phyloP scores from a whole-genome alignment of 2,797 vertebrate species.

The Leptodactylus fallax region DNA sequence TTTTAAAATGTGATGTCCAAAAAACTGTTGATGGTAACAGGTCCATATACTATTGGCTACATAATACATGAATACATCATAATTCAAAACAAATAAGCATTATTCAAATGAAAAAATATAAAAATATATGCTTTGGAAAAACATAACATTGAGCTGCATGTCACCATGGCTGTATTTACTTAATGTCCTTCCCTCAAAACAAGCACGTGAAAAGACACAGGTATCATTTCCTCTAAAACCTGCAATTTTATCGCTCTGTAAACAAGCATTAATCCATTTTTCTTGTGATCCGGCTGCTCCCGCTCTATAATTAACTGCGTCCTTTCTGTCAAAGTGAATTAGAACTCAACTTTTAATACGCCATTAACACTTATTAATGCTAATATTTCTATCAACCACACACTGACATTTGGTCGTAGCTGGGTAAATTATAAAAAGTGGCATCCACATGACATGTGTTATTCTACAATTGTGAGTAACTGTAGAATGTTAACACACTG shows the following conservation, averaged over 20 bases:
- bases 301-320: neutral
- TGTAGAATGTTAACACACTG: neutral
- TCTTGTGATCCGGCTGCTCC: neutral
- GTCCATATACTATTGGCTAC: no score
- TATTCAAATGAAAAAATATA: neutral
- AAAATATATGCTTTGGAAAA: no score
- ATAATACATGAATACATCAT: no score
- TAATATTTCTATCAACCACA: neutral
- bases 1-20: neutral
- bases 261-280: neutral
- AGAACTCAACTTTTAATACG: neutral
- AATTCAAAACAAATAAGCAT: no score
- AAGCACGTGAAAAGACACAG: neutral
- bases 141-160: no score
- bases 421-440: neutral
- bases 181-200: neutral
- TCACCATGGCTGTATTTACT: no score
- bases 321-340: neutral
- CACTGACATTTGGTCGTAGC: neutral
- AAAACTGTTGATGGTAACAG: neutral
- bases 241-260: neutral
- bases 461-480: neutral
- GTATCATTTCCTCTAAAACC: slow-evolving; percentile 1
- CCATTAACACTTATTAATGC: neutral
- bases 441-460: neutral